Evolutionary conservation across 2,113 vertebrate species (phyloP), one percentile per base, ranked within the genome.

Genomic region (Zosterops lateralis): DNA sequence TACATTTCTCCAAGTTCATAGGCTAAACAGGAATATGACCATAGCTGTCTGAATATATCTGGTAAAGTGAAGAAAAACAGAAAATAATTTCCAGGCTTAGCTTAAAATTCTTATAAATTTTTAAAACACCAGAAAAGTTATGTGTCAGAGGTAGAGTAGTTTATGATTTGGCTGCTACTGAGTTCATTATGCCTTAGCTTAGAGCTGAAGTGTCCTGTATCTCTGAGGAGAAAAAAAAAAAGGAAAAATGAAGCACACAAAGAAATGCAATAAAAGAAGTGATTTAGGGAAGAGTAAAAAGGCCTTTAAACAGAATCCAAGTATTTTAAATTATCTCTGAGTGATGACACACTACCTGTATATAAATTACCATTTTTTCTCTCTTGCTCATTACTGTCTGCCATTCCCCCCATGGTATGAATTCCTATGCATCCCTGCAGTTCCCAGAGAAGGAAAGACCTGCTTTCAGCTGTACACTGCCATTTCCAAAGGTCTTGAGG

Each of bases 211-310:
- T 31, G 10, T 17, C 15, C 14, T 72, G 22, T 14, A 71, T 75
- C 53, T 57, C 25, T 26, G 22, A 66, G 44, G 13, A 83, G 7
- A 3, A 47, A 47, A 31, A 56, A 26, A 31, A 32, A 57, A 11
- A 48, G 12, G 47, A 3, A 3, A 4, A 1, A 28, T 34, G 11
- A 45, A 45, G 3, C 3, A 0, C 19, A 32, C 12, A 24, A 62
- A 64, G 6, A 53, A 54, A 51, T 8, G 3, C 38, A 19, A 29
- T 36, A 45, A 58, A 75, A 7, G 14, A 82, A 79, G 34, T 19
- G 2, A 75, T 76, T 76, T 83, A 79, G 3, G 36, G 62, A 68
- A 42, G 75, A 67, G 29, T 32, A n/a, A 58, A 58, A 9, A 36
- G 14, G 7, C 18, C 8, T 85, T 76, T 51, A 83, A 65, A 68